A percentile compares a stretch with the other conserved stretches of the same genome.
These are phyloP conservation scores for Formica aserva DNA, from an alignment of 2,888 invertebrate species.

Conservation along the genomic window DNA sequence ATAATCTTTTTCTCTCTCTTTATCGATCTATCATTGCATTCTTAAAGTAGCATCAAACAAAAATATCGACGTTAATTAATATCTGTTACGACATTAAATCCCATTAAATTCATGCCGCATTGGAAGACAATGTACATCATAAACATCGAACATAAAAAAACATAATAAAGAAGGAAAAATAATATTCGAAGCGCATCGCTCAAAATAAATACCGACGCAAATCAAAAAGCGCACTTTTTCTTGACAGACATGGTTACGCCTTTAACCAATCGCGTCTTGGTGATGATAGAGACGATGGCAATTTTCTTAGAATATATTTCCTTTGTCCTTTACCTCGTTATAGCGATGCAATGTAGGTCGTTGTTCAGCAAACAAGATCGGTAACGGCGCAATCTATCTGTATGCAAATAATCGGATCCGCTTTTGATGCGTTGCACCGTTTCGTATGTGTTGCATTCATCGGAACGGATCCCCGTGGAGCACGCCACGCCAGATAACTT, in stretches of 20 bases:
- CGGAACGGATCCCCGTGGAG: background rate
- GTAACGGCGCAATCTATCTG: constrained; percentile 39
- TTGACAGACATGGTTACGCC: constrained; percentile 44
- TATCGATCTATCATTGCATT: background rate
- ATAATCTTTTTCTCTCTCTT: background rate
- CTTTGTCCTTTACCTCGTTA: constrained; percentile 34
- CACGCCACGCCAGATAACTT: background rate
- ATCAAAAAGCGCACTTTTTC: constrained; percentile 35
- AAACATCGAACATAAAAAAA: background rate
- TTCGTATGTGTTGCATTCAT: constrained; percentile 10
- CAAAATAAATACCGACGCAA: constrained; percentile 20
- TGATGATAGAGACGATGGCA: constrained; percentile 34
- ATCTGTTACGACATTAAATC: background rate
- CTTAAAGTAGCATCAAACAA: background rate
- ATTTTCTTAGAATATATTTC: constrained; percentile 52
- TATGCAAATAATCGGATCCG: constrained; percentile 56
- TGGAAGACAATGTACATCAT: background rate
- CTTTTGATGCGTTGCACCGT: constrained; percentile 31
- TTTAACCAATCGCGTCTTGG: constrained; percentile 37
- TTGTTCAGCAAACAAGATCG: constrained; percentile 51
- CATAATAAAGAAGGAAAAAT: too few relatives aligned
- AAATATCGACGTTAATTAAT: background rate
- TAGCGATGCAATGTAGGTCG: constrained; percentile 57
- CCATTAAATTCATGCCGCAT: background rate
- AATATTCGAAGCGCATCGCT: constrained; percentile 11